These are phyloP conservation scores for Montipora sp. DNA, from an alignment of 64 coral and sea anemone species.

Conservation along the genomic window DNA sequence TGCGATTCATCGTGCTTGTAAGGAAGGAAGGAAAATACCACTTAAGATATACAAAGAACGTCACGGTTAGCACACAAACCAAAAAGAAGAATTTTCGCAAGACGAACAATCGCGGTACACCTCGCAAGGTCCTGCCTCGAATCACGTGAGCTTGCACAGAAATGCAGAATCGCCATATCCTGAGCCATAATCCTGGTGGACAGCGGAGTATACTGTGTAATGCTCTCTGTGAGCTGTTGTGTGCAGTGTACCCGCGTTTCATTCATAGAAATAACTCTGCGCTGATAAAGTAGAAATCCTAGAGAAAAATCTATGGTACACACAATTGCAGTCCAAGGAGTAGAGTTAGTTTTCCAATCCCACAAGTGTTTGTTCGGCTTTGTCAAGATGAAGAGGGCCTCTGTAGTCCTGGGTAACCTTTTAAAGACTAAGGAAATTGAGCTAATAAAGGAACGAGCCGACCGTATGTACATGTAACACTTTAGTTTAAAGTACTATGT, in stretches of 20 bases:
- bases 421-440: neutral
- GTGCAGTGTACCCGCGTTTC: neutral
- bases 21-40: slow-evolving; percentile 76
- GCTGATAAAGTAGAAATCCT: neutral
- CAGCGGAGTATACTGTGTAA: slow-evolving; percentile 38
- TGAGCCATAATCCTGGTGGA: slow-evolving; percentile 44
- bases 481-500: too few relatives aligned
- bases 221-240: neutral
- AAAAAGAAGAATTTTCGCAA: slow-evolving; percentile 73
- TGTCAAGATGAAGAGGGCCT: too few relatives aligned
- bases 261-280: neutral
- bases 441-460: neutral
- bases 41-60: slow-evolving; percentile 75
- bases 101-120: slow-evolving; percentile 74
- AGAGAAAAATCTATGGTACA: too few relatives aligned
- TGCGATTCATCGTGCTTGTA: slow-evolving; percentile 69
- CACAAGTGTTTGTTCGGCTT: too few relatives aligned
- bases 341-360: too few relatives aligned
- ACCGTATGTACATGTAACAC: too few relatives aligned
- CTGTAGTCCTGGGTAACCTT: neutral
- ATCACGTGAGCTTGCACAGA: slow-evolving; percentile 44
- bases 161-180: slow-evolving; percentile 38
- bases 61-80: slow-evolving; percentile 68
- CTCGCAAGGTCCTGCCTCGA: slow-evolving; percentile 62
- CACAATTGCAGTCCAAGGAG: too few relatives aligned